Base-by-base conservation (phyloP, 2,888 invertebrate species). In the Julus scanicus region DNA sequence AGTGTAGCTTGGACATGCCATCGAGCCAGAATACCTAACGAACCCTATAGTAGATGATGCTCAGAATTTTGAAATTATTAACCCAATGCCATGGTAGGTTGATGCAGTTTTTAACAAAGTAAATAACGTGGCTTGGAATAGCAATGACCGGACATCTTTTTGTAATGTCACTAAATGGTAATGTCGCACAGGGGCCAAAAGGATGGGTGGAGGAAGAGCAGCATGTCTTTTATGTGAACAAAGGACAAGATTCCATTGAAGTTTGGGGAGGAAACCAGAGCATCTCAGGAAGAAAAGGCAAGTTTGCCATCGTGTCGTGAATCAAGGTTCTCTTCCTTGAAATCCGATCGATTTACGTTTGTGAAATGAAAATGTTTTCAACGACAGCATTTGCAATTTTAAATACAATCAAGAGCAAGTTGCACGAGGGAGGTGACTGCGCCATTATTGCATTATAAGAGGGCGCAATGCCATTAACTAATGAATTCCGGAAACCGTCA, bases 311-410 rank as follows among this genome's bases (percentile, higher is more conserved):
- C 15, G 37, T 80, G 80, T 39, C 80, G 80, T 39, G 80, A 80
- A 80, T 80, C 80, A 37, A 39, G 80, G 80, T 80, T 80, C 20
- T 8, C n/a, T 29, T n/a, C n/a, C 71, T n/a, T 29, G 11, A n/a
- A 71, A 80, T 80, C 80, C 80, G 37, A 80, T 80, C 80, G 80
- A 80, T 80, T 80, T 80, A 80, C 80, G 29, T 80, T 80, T 80
- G 80, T 80, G 80, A 8, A 37, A 80, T 80, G 80, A 80, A 80
- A 80, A 80, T 80, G 80, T 80, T 80, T 80, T 80, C 80, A 80
- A 80, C 80, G 80, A 80, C 80, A 80, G 80, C 80, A 80, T 80
- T 80, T 80, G 80, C 80, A 80, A 80, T 80, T 80, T 80, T 80
- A 80, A 80, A 80, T 80, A 80, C 80, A 80, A 80, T 80, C 80